These are phyloP conservation scores for Platichthys flesus DNA, from an alignment of 2,113 vertebrate species.

Conservation along the genomic window DNA sequence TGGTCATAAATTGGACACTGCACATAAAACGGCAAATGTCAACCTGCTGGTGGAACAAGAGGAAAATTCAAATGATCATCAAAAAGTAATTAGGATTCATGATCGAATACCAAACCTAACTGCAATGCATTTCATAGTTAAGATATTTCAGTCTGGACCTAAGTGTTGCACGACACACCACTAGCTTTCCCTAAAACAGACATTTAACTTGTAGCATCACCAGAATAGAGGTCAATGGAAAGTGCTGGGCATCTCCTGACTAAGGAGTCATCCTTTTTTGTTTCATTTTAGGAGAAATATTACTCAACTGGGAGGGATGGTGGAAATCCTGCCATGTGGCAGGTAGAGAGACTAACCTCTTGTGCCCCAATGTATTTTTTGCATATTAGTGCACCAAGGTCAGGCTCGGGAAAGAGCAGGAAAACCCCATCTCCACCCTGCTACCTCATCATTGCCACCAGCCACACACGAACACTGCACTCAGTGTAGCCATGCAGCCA, in stretches of 20 bases:
- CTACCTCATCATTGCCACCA: slow-evolving; percentile 70
- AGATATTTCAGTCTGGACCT: not conserved
- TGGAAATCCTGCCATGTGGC: slow-evolving; percentile 66
- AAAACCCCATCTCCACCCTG: slow-evolving; percentile 77
- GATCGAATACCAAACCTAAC: not conserved
- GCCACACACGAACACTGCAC: slow-evolving; percentile 68
- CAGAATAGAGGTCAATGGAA: slow-evolving; percentile 32
- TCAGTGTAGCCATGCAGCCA: slow-evolving; percentile 62
- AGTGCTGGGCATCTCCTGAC: slow-evolving; percentile 4
- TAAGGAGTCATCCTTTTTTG: slow-evolving; percentile 18
- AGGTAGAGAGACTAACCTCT: slow-evolving; percentile 67
- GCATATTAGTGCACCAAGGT: slow-evolving; percentile 51
- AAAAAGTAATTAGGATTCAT: not conserved
- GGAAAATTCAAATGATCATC: not conserved
- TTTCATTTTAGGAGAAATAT: slow-evolving; percentile 33
- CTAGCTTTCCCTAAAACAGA: not conserved
- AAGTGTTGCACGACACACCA: not conserved
- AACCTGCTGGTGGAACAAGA: not conserved
- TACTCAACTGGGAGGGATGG: slow-evolving; percentile 37
- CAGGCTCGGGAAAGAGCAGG: slow-evolving; percentile 61
- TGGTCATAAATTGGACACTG: not conserved
- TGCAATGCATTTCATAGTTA: not conserved
- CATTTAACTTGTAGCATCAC: not conserved
- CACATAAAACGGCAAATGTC: not conserved
- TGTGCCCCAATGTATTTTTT: slow-evolving; percentile 39